phyloP scores from a whole-genome alignment of 1,140 invertebrate species.

The Phortica variegata region DNA sequence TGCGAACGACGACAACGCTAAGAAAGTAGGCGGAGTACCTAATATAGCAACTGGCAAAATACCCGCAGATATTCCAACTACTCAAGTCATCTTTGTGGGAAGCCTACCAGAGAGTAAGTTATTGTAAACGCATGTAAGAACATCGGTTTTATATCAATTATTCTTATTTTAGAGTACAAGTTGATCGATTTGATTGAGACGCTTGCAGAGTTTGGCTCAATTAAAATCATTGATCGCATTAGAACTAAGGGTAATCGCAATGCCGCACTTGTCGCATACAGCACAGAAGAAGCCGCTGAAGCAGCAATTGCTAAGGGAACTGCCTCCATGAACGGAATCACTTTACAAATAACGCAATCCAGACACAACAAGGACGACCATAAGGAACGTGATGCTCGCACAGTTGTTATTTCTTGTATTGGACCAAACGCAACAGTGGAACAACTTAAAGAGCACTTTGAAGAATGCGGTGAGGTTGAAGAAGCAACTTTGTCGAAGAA shows the following conservation, averaged over 20 bases:
- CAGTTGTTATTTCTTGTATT: constrained; percentile 24
- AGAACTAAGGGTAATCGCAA: constrained; percentile 12
- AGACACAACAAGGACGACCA: neutral
- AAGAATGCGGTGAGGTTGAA: constrained; percentile 28
- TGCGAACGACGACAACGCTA: neutral
- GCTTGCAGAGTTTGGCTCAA: constrained; percentile 35
- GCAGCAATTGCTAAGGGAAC: constrained; percentile 29
- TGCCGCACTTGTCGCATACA: constrained; percentile 22
- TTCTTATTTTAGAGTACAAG: constrained; percentile 18
- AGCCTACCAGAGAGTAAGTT: constrained; percentile 32
- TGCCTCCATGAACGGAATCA: constrained; percentile 15
- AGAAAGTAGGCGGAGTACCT: constrained; percentile 26
- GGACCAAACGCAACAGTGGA: constrained; percentile 16
- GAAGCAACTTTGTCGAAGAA: constrained; percentile 15
- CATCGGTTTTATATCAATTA: neutral
- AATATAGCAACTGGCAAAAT: constrained; percentile 22
- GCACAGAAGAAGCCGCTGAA: constrained; percentile 18
- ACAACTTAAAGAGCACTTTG: constrained; percentile 22
- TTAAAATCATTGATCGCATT: constrained; percentile 17
- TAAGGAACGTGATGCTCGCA: constrained; percentile 11
- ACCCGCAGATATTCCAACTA: constrained; percentile 18
- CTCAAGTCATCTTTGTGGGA: constrained; percentile 13
- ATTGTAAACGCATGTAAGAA: neutral
- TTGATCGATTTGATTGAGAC: constrained; percentile 26
- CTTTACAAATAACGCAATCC: constrained; percentile 6